Conservation (phyloP, 2,113 vertebrate species). For the Tyrannus savana region DNA sequence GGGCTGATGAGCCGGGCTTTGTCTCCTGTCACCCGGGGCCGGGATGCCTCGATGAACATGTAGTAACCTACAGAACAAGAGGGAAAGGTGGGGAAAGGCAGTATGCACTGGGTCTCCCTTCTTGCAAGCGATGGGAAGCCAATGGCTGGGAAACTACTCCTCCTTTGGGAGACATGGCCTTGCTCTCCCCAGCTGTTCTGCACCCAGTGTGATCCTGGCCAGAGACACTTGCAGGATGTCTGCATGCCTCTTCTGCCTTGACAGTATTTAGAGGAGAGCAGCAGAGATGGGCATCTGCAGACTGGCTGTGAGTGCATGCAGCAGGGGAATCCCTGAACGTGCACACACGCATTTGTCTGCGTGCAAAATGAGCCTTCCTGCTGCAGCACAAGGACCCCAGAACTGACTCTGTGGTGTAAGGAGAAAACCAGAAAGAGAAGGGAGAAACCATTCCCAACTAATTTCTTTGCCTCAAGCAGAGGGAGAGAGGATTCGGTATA, state of each 20-base stretch:
- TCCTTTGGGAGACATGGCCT: background rate
- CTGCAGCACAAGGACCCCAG: background rate
- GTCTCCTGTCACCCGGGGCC: constrained; percentile 87
- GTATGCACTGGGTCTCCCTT: background rate
- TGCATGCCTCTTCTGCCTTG: background rate
- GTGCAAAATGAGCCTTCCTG: background rate
- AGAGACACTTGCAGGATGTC: background rate
- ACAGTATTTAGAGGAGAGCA: background rate
- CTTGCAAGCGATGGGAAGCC: background rate
- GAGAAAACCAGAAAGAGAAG: background rate
- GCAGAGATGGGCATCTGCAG: background rate
- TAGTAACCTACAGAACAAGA: constrained; percentile 83
- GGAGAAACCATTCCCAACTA: background rate
- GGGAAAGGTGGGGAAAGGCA: background rate
- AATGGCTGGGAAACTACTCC: background rate
- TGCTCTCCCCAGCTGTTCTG: background rate
- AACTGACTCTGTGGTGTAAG: background rate
- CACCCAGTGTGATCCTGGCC: background rate
- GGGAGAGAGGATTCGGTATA: background rate
- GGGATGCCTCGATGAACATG: constrained; percentile 97
- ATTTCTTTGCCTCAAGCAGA: background rate
- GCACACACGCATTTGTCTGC: background rate
- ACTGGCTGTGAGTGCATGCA: rapidly evolving
- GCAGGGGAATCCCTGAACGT: background rate
- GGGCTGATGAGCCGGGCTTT: constrained; percentile 92